These are phyloP conservation scores for Diglossa cyanea DNA, from an alignment of 2,797 vertebrate species.

Conservation along the genomic window DNA sequence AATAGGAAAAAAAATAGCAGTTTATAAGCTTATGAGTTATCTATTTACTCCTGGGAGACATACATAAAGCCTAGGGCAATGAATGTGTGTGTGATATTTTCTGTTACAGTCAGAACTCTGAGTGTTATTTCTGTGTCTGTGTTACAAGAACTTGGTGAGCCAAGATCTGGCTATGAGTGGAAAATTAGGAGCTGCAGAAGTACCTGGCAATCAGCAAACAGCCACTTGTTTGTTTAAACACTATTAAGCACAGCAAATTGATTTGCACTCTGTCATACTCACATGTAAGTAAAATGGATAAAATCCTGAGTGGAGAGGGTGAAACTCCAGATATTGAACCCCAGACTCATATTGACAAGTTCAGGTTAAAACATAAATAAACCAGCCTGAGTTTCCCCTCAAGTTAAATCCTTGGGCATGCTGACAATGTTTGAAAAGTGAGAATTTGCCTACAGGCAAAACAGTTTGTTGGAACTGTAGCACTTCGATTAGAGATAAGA, in stretches of 20 bases:
- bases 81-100: not conserved
- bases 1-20: not conserved
- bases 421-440: not conserved
- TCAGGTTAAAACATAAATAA: slow-evolving; percentile 23
- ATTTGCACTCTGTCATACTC: not conserved
- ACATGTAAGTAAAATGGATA: not conserved
- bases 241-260: not conserved
- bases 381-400: slow-evolving; percentile 3
- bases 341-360: slow-evolving; percentile 2
- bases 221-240: not conserved
- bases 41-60: not conserved
- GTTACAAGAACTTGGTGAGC: not conserved
- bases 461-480: not conserved
- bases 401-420: not conserved
- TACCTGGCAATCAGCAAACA: not conserved
- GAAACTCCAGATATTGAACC: not conserved
- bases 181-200: not conserved
- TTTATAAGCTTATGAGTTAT: not conserved
- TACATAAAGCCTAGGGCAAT: not conserved
- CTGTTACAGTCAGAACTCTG: not conserved
- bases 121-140: not conserved
- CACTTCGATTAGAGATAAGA: not conserved
- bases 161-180: not conserved
- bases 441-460: slow-evolving; percentile 44
- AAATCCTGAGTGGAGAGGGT: not conserved